Base-by-base conservation (phyloP, 2,888 invertebrate species). In the Desoria tigrina region DNA sequence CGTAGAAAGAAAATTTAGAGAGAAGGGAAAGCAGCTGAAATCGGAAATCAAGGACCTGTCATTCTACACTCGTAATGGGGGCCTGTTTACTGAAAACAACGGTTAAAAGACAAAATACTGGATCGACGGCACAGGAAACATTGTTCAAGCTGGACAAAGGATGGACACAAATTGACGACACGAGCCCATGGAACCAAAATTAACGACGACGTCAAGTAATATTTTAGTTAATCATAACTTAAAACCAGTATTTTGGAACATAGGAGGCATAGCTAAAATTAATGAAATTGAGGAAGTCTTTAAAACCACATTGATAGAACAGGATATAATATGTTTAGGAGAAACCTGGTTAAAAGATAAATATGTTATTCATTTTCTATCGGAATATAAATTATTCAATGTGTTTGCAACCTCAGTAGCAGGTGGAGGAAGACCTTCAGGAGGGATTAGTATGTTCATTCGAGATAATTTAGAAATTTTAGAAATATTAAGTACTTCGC, bases 151-250 rank as follows among this genome's bases (percentile, higher is more conserved):
- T 32, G 7, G 11, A 32, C 26, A 3, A 18, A 55, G 55, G 32
- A 27, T 6, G 6, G 3, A 7, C 18, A 27, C 27, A 2, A 26
- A 6, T 14, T 55, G 55, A 55, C 26, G 9, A 16, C 14, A 27
- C 6, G 14, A 16, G 37, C 55, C 27, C 55, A 55, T 53, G 55
- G 55, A 55, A 6, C 18, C 2, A 11, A 16, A 9, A 4, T 6
- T 32, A 27, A n/a, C 2, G 7, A 4, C 27, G 14, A 14, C 27
- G 4, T 9, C 37, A 32, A 24, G 11, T 7, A 24, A 53, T 18
- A 53, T 24, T 53, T 49, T 24, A 26, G 14, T 53, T 53, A 53
- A 26, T 6, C 9, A 53, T 53, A 53, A 23, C n/a, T n/a, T n/a
- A n/a, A n/a, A n/a, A n/a, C n/a, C n/a, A n/a, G n/a, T 32, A 9